Evolutionary conservation across 2,113 vertebrate genomes (phyloP), one percentile per base, ranked within the genome.

Genomic region (Toxostoma redivivum): DNA sequence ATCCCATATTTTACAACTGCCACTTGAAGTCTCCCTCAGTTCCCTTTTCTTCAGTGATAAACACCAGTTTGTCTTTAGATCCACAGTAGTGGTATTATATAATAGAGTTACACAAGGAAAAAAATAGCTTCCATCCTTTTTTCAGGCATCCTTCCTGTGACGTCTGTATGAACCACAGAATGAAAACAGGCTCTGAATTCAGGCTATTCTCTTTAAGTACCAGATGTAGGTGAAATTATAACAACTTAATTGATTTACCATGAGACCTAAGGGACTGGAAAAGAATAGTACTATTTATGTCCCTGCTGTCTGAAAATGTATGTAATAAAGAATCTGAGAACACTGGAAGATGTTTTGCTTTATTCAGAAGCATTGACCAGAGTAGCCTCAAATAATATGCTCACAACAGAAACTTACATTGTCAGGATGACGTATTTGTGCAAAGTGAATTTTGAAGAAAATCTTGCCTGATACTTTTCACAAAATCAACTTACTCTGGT

Each of bases 361-460:
- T 84, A 78, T 77, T 69, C 81, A 81, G 86, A 83, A 92, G 50
- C 77, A 66, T n/a, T 30, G 50, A 74, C 42, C 58, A 81, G 56
- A 71, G 60, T 40, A 84, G 80, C 51, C 65, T 91, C 57, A 67
- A 47, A 62, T 40, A 81, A 81, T 31, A 62, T 12, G 15, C n/a
- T 71, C 45, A 54, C 37, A 50, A 16, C 21, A 40, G 48, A 71
- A 72, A 48, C 45, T 87, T 67, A 8, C n/a, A 31, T 18, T 53
- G 27, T 77, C 61, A 58, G 44, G 79, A 70, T 50, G 42, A 53
- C 35, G 48, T 12, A 33, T 74, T 77, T 65, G 20, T 77, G 25
- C 25, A 85, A 95, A 92, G n/a, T 73, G 50, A 88, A 92, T 89
- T 93, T 94, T 83, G 60, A 57, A 78, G 73, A 67, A 60, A 73